A percentile compares a stretch with the other conserved stretches of the same genome.
Evolutionary conservation across 2,797 vertebrate species (phyloP).

Genomic region (Phrynocephalus forsythii): DNA sequence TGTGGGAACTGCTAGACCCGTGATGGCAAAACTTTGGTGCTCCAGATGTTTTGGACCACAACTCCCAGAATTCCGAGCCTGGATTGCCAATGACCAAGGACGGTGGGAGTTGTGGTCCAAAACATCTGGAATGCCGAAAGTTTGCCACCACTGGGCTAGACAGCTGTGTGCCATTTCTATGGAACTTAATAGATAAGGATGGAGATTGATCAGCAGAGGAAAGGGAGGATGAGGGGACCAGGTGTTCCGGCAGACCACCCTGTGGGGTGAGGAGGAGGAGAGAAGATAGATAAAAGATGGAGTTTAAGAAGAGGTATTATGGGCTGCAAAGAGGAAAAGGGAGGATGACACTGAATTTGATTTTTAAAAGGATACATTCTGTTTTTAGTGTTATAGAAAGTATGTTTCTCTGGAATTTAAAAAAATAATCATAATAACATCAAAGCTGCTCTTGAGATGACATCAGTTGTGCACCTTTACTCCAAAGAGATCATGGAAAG

Average conservation of each 20-base stretch:
- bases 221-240: not conserved
- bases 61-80: too few species aligned
- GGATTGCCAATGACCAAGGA: too few species aligned
- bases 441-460: too few species aligned
- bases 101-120: too few species aligned
- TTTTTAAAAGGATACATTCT: too few species aligned
- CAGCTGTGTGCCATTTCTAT: not conserved
- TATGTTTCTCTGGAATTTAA: not conserved
- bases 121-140: too few species aligned
- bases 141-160: too few species aligned
- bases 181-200: not conserved
- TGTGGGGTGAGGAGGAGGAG: not conserved
- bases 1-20: too few species aligned
- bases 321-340: not conserved
- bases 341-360: not conserved
- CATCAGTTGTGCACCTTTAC: not conserved
- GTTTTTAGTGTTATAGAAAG: not conserved
- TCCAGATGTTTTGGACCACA: too few species aligned
- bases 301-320: not conserved
- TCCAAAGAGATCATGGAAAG: conserved; percentile 2
- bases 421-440: not conserved
- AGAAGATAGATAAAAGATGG: not conserved
- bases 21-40: too few species aligned
- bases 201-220: not conserved
- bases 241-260: too few species aligned